These are phyloP conservation scores for Chelonus formosanus DNA, from an alignment of 2,888 invertebrate species.

Conservation along the genomic window DNA sequence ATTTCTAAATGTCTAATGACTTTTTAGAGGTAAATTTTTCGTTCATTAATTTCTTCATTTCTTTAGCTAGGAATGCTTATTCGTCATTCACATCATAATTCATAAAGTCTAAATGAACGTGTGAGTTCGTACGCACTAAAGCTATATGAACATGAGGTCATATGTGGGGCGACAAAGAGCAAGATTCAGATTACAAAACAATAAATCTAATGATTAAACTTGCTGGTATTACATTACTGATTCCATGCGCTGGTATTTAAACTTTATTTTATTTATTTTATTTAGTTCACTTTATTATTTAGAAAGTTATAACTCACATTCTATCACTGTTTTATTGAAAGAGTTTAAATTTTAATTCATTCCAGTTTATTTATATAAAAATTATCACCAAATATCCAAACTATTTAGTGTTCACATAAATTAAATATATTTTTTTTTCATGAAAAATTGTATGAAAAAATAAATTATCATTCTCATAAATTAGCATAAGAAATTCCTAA, in stretches of 20 bases:
- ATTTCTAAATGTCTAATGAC: too few relatives aligned
- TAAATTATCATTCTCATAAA: too few relatives aligned
- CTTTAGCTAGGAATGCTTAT: neutral
- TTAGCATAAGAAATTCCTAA: too few relatives aligned
- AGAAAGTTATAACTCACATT: neutral
- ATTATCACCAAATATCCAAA: neutral
- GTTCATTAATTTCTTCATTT: neutral
- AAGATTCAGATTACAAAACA: slow-evolving; percentile 21
- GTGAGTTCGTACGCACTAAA: slow-evolving; percentile 10
- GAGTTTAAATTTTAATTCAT: too few relatives aligned
- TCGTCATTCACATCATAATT: neutral
- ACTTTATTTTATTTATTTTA: neutral
- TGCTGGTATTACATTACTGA: neutral
- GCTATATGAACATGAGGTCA: slow-evolving; percentile 1
- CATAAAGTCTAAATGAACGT: neutral
- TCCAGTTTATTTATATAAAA: too few relatives aligned
- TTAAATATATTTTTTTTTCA: neutral
- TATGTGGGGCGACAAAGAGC: neutral
- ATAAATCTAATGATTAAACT: slow-evolving; percentile 17
- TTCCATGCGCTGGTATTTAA: neutral
- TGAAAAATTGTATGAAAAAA: neutral
- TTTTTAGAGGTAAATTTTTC: too few relatives aligned
- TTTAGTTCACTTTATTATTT: neutral
- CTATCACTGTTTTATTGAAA: too few relatives aligned
- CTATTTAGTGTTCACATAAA: too few relatives aligned